These are phyloP conservation scores for Dorcus hopei DNA, from an alignment of 2,888 invertebrate genomes.

Conservation along the genomic window DNA sequence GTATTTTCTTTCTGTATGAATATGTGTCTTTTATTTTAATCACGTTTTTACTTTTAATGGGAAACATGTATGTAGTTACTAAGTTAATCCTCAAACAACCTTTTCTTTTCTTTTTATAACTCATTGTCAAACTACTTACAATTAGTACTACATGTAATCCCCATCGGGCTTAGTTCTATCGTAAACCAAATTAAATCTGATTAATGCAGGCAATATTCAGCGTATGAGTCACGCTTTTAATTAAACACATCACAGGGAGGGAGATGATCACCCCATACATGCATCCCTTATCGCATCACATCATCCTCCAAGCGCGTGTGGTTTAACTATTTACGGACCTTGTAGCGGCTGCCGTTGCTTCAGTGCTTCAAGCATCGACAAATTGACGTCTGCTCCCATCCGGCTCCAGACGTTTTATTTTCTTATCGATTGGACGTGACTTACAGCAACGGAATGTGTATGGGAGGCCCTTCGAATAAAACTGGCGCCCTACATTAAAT, in stretches of 20 bases:
- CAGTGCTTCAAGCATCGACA: not conserved
- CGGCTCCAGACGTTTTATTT: constrained; percentile 4
- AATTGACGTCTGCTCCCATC: not conserved
- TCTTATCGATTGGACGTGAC: constrained; percentile 1
- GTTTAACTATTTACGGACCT: not conserved
- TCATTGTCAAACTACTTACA: no score
- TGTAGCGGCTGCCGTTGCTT: not conserved
- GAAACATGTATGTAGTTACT: no score
- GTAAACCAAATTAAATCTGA: no score
- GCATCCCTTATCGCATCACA: not conserved
- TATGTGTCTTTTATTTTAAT: no score
- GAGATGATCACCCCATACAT: not conserved
- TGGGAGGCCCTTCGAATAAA: no score
- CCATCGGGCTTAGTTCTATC: no score
- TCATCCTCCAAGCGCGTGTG: not conserved
- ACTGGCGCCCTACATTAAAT: no score
- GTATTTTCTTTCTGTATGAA: no score
- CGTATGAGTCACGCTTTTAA: not conserved
- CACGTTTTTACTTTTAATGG: no score
- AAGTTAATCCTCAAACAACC: no score
- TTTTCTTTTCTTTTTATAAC: no score
- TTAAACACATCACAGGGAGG: not conserved
- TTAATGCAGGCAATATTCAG: not conserved
- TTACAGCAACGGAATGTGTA: not conserved
- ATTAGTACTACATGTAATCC: no score